These are phyloP conservation scores for Cerastis rubricosa DNA, from an alignment of 2,888 invertebrate genomes.

Conservation along the genomic window DNA sequence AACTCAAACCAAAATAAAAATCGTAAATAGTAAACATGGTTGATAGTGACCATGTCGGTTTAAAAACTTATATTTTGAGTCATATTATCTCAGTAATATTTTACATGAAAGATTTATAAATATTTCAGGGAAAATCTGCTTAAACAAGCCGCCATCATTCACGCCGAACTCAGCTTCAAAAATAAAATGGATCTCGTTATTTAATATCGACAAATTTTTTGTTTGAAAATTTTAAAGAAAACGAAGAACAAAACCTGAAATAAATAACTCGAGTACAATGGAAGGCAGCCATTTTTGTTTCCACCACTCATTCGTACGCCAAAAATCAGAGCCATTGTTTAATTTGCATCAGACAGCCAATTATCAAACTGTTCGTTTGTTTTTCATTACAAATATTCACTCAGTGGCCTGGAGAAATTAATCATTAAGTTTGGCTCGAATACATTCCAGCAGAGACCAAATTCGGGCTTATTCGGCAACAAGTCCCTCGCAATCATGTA, in stretches of 20 bases:
- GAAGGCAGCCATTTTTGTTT: slow-evolving; percentile 35
- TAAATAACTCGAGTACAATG: slow-evolving; percentile 55
- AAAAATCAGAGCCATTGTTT: slow-evolving; percentile 51
- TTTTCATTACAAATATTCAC: slow-evolving; percentile 46
- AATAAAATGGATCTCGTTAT: slow-evolving; percentile 29
- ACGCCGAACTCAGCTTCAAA: slow-evolving; percentile 13
- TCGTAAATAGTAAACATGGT: too few relatives aligned
- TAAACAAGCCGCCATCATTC: slow-evolving; percentile 6
- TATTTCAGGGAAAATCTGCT: slow-evolving; percentile 9
- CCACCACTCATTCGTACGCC: slow-evolving; percentile 38
- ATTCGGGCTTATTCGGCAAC: slow-evolving; percentile 13
- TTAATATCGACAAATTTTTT: slow-evolving; percentile 27
- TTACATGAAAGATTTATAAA: background rate
- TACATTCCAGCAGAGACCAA: background rate
- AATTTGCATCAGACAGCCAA: slow-evolving; percentile 53
- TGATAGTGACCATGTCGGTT: too few relatives aligned
- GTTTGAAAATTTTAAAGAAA: slow-evolving; percentile 37
- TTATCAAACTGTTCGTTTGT: slow-evolving; percentile 49
- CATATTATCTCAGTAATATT: too few relatives aligned
- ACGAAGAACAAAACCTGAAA: slow-evolving; percentile 39
- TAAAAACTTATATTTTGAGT: background rate
- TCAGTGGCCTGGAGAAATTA: slow-evolving; percentile 26
- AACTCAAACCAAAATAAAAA: too few relatives aligned
- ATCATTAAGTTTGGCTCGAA: slow-evolving; percentile 19
- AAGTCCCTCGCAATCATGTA: background rate